Evolutionary conservation across 2,797 vertebrate genomes (phyloP).

Genomic region (Aeoliscus strigatus): DNA sequence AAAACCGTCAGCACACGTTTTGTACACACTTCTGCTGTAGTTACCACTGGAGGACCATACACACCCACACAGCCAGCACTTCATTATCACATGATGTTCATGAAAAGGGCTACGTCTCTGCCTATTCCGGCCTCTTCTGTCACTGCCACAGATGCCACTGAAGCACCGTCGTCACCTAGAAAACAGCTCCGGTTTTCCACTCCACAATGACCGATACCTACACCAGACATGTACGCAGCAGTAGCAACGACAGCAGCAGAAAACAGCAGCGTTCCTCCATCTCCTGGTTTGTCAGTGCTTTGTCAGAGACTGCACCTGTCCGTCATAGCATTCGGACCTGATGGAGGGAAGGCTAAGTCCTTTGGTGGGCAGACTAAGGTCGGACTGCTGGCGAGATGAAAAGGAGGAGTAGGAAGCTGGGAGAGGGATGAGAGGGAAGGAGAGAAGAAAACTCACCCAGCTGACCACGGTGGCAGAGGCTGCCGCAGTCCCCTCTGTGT

Average conservation of each 20-base stretch:
- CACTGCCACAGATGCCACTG: slow-evolving; percentile 6
- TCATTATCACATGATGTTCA: slow-evolving; percentile 51
- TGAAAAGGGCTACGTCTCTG: slow-evolving; percentile 34
- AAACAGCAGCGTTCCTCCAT: slow-evolving; percentile 25
- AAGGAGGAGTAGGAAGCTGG: slow-evolving; percentile 19
- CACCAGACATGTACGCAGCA: slow-evolving; percentile 23
- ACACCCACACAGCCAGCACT: slow-evolving; percentile 48
- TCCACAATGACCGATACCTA: slow-evolving; percentile 16
- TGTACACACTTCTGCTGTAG: slow-evolving; percentile 21
- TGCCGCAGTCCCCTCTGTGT: slow-evolving; percentile 64
- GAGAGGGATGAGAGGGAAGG: slow-evolving; percentile 35
- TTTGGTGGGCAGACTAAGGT: slow-evolving; percentile 36
- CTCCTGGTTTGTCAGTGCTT: slow-evolving; percentile 30
- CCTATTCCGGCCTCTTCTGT: slow-evolving; percentile 22
- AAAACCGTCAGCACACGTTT: slow-evolving; percentile 20
- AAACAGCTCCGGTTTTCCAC: slow-evolving; percentile 17
- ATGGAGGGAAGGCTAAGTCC: slow-evolving; percentile 37
- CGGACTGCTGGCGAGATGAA: slow-evolving; percentile 27
- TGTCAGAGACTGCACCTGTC: slow-evolving; percentile 49
- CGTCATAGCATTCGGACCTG: slow-evolving; percentile 40
- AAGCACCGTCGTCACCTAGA: slow-evolving; percentile 8
- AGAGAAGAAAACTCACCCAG: slow-evolving; percentile 68
- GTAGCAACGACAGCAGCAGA: slow-evolving; percentile 24
- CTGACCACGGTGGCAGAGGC: slow-evolving; percentile 45
- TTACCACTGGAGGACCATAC: slow-evolving; percentile 27